Evolutionary conservation across 2,888 invertebrate genomes (phyloP).

Genomic region (Odontothrips loti): DNA sequence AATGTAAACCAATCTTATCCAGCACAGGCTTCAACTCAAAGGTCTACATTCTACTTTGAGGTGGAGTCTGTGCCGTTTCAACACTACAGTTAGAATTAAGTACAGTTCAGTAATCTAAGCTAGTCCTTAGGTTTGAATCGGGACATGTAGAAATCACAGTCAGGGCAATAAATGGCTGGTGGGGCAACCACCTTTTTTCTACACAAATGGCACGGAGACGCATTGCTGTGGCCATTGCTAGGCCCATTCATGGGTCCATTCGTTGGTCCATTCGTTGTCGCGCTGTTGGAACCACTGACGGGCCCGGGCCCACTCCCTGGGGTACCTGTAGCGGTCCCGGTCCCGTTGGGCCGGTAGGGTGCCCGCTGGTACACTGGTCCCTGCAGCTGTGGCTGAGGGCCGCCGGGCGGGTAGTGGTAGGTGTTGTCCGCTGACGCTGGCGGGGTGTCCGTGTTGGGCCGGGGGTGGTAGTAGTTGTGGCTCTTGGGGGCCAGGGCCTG

Average conservation of each 20-base stretch:
- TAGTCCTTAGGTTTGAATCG: constrained; percentile 62
- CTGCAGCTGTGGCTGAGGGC: background rate
- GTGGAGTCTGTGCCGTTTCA: background rate
- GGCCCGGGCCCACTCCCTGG: constrained; percentile 38
- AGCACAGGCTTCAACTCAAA: constrained; percentile 4
- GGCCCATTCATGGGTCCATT: constrained; percentile 50
- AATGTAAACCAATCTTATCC: background rate
- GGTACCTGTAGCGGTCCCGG: constrained; percentile 25
- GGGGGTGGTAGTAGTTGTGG: constrained; percentile 44
- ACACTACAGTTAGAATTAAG: background rate
- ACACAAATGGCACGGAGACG: constrained; percentile 77
- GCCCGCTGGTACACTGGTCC: constrained; percentile 12
- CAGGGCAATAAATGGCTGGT: constrained; percentile 78
- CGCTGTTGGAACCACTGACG: constrained; percentile 45
- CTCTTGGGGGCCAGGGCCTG: constrained; percentile 33
- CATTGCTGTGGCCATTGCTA: constrained; percentile 50
- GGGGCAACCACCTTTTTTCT: constrained; percentile 75
- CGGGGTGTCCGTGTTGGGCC: constrained; percentile 37
- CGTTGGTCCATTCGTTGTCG: constrained; percentile 41
- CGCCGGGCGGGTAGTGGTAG: background rate
- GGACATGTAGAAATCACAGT: constrained; percentile 91
- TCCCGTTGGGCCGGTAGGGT: constrained; percentile 43
- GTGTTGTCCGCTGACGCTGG: background rate
- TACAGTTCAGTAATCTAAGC: background rate
- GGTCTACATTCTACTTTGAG: background rate